Evolutionary conservation across 2,888 invertebrate species (phyloP).

Genomic region (Sphaerophoria rueppellii): DNA sequence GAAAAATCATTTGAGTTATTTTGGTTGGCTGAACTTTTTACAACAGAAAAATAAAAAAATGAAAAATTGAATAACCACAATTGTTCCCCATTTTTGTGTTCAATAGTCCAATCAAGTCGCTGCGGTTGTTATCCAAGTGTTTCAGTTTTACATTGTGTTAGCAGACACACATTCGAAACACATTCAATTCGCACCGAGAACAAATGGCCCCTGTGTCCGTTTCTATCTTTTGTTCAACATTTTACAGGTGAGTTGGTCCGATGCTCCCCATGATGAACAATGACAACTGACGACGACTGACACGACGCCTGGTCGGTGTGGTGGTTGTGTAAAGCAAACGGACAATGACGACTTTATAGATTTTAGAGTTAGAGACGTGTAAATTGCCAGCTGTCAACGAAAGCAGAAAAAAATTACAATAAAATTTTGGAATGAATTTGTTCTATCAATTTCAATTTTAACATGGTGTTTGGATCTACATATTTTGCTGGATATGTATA

Average conservation of each 20-base stretch:
- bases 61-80: not conserved
- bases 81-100: constrained; percentile 38
- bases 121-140: constrained; percentile 41
- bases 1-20: constrained; percentile 20
- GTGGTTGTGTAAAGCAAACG: too few relatives aligned
- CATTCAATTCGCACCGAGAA: constrained; percentile 48
- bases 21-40: constrained; percentile 56
- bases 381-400: constrained; percentile 64
- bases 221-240: constrained; percentile 41
- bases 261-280: constrained; percentile 18
- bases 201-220: constrained; percentile 41
- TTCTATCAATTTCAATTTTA: constrained; percentile 28
- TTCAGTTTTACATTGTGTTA: constrained; percentile 56
- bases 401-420: constrained; percentile 16
- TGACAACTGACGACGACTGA: not conserved
- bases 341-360: too few relatives aligned
- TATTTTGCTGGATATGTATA: not conserved
- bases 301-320: not conserved
- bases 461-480: not conserved
- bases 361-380: constrained; percentile 33
- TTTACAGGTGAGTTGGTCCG: constrained; percentile 48
- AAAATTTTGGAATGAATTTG: constrained; percentile 50
- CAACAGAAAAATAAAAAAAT: constrained; percentile 2
- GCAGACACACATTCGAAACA: constrained; percentile 33
- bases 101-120: constrained; percentile 59